Percentiles rank a stretch among this genome's conserved stretches.
These are phyloP conservation scores for Fregetta grallaria DNA, from an alignment of 2,113 vertebrate genomes.

Conservation along the genomic window DNA sequence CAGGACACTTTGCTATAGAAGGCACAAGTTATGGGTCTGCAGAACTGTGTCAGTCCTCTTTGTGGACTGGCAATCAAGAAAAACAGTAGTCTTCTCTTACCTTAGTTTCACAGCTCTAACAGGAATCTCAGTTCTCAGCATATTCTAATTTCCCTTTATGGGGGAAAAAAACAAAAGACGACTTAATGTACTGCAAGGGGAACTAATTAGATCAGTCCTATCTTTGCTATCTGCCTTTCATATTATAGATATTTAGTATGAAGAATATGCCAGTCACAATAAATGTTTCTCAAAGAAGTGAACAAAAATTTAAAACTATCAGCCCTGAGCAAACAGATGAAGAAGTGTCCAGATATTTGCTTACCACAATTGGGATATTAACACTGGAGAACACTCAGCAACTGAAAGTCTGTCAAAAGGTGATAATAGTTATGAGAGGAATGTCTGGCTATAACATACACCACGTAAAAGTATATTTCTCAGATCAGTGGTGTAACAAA, in stretches of 20 bases:
- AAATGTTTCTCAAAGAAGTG: background rate
- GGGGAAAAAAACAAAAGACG: background rate
- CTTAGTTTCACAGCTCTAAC: background rate
- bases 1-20: background rate
- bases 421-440: background rate
- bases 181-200: background rate
- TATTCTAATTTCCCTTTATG: background rate
- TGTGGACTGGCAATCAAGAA: background rate
- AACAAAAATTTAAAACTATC: background rate
- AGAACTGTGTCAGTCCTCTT: background rate
- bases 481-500: background rate
- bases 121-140: background rate
- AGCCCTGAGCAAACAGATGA: background rate
- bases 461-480: background rate
- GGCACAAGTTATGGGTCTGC: background rate
- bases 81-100: background rate
- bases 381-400: background rate
- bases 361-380: background rate
- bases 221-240: background rate
- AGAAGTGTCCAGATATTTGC: background rate
- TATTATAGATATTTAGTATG: background rate
- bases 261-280: background rate
- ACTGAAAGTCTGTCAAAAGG: background rate
- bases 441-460: background rate
- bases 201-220: background rate